A percentile compares a stretch with the other conserved stretches of the same genome.
Evolutionary conservation across 1,140 invertebrate genomes (phyloP).

Genomic region (Galendromus occidentalis): DNA sequence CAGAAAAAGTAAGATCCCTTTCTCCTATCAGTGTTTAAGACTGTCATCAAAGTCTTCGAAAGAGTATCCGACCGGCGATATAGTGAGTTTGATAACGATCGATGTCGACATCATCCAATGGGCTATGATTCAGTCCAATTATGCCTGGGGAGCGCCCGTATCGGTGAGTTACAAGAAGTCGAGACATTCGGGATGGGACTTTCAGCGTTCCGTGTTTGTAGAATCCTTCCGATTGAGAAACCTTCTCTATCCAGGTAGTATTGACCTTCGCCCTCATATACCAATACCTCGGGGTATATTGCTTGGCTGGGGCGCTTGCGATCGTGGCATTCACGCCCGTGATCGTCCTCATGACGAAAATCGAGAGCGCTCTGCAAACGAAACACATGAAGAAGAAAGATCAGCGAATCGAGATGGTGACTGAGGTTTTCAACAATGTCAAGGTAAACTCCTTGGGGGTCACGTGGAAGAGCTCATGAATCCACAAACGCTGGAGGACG

Average conservation of each 20-base stretch:
- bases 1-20: not conserved
- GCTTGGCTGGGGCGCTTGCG: not conserved
- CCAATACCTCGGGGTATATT: not conserved
- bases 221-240: too few species aligned
- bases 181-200: too few species aligned
- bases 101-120: not conserved
- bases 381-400: constrained; percentile 9
- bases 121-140: not conserved
- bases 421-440: constrained; percentile 1
- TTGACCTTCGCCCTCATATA: not conserved
- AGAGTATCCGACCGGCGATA: not conserved
- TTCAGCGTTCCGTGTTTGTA: too few species aligned
- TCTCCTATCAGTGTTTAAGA: not conserved
- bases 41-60: constrained; percentile 3
- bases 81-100: not conserved
- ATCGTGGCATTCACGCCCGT: not conserved
- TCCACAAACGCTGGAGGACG: not conserved
- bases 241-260: not conserved
- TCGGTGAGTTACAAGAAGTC: not conserved
- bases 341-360: not conserved
- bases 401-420: not conserved
- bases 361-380: not conserved
- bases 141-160: not conserved
- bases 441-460: not conserved
- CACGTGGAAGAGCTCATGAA: not conserved